Base-by-base conservation (phyloP, 2,888 invertebrate genomes). In the Melinopterus prodromus region DNA sequence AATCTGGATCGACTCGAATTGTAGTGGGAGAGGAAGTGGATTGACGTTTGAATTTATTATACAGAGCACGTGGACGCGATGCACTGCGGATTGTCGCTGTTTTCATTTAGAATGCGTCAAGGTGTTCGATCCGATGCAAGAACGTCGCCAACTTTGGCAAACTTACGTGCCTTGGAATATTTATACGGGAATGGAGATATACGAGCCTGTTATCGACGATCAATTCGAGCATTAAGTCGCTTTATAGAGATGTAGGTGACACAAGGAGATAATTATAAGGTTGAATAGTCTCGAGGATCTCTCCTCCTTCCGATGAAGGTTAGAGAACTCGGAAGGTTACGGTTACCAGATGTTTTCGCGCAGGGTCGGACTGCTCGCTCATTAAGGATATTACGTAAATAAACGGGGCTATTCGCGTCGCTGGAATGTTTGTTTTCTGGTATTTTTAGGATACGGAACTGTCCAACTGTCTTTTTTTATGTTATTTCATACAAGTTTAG, bases 41-140 rank as follows among this genome's bases (percentile, higher is more conserved):
- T 53, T 53, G 53, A 53, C 53, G 53, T 53, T 53, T 53, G 53
- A 53, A 53, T 53, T 53, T 53, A 53, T 53, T 53, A 53, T 53
- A 53, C 53, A 53, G 53, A 53, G 53, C 53, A 53, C 53, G 53
- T 53, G 53, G 12, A 12, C 53, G 53, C 7, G 12, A 6, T 53
- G 53, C 53, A 53, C 53, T 53, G 26, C 26, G 53, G 53, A 7
- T 53, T 7, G 12, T 53, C 53, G 53, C 53, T 53, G 53, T 53
- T 53, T 53, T 12, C 53, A 53, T 53, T 53, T 4, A 7, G 53
- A 53, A 53, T 53, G 53, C 53, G 53, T 53, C 53, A 53, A 53
- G 53, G 53, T 53, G 53, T 53, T 12, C 53, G 53, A 53, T 7
- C 53, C 53, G 53, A 53, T 53, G 53, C 53, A 53, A 53, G 53